A percentile compares a stretch with the other conserved stretches of the same genome.
Conservation (phyloP, 2,797 vertebrate genomes). For the Coccyzus lansbergi region DNA sequence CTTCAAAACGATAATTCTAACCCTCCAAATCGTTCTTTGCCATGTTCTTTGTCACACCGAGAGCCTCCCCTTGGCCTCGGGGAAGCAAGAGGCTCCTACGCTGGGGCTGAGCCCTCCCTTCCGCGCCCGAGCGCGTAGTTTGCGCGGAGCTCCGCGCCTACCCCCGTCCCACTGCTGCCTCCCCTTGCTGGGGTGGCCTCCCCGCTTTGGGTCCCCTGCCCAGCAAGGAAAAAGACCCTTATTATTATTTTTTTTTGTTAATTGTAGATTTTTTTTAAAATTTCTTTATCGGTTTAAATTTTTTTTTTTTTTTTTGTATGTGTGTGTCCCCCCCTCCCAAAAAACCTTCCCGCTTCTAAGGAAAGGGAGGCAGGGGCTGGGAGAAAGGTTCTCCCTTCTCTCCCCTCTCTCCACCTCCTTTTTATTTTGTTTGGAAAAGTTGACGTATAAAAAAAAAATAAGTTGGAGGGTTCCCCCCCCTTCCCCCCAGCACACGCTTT, state of each 20-base stretch:
- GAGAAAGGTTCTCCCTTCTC: background rate
- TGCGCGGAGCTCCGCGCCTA: background rate
- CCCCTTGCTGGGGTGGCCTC: background rate
- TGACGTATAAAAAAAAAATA: conserved; percentile 55
- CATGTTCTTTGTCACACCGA: conserved; percentile 45
- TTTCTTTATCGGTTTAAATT: background rate
- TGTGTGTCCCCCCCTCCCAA: background rate
- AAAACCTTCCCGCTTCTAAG: background rate
- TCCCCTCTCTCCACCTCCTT: background rate
- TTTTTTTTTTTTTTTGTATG: background rate
- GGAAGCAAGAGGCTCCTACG: background rate
- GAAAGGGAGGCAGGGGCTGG: background rate
- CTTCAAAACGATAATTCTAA: background rate
- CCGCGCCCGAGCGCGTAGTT: background rate
- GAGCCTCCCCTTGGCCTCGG: background rate
- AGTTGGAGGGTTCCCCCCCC: conserved; percentile 14
- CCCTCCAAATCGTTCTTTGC: conserved; percentile 36
- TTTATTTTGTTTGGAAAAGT: conserved; percentile 62
- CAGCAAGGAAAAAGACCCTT: background rate
- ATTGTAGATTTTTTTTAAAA: background rate
- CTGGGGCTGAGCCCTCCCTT: background rate
- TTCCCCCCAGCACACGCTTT: background rate
- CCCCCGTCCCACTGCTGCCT: too few relatives aligned
- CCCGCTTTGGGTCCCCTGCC: background rate
- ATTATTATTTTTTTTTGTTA: background rate